phyloP scores from a whole-genome alignment of 2,113 vertebrate genomes.

The Bos indicus region DNA sequence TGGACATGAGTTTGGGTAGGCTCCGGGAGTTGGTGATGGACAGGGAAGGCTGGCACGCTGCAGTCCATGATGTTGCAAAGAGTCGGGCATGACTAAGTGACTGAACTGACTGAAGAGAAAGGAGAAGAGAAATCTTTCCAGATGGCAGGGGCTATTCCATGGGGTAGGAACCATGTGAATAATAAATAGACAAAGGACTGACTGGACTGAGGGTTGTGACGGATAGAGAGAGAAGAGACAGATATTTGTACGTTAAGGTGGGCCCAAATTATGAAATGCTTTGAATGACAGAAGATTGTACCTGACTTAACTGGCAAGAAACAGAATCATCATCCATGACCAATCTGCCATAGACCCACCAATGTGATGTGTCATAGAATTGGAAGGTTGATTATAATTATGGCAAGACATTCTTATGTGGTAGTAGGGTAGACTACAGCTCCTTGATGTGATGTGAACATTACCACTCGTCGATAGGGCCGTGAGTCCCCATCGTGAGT shows the following conservation, averaged over 20 bases:
- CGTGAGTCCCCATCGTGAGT: neutral
- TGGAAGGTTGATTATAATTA: neutral
- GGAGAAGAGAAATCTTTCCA: neutral
- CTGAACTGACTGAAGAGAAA: neutral
- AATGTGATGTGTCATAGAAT: neutral
- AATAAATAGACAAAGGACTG: neutral
- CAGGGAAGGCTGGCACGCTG: neutral
- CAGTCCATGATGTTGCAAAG: neutral
- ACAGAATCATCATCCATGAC: neutral
- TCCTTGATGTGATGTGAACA: neutral
- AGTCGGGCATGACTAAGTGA: neutral
- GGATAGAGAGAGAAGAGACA: neutral
- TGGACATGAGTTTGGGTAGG: neutral
- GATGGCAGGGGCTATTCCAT: neutral
- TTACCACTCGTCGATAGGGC: neutral
- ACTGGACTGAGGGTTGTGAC: neutral
- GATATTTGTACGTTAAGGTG: neutral
- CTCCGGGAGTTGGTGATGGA: neutral
- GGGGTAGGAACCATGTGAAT: neutral
- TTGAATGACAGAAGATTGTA: neutral
- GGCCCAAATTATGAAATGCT: neutral
- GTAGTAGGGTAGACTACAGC: neutral
- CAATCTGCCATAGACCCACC: neutral
- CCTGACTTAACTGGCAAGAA: neutral
- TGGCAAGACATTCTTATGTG: neutral